These are phyloP conservation scores for Alviniconcha marisindica DNA, from an alignment of 1,140 invertebrate species.

Conservation along the genomic window DNA sequence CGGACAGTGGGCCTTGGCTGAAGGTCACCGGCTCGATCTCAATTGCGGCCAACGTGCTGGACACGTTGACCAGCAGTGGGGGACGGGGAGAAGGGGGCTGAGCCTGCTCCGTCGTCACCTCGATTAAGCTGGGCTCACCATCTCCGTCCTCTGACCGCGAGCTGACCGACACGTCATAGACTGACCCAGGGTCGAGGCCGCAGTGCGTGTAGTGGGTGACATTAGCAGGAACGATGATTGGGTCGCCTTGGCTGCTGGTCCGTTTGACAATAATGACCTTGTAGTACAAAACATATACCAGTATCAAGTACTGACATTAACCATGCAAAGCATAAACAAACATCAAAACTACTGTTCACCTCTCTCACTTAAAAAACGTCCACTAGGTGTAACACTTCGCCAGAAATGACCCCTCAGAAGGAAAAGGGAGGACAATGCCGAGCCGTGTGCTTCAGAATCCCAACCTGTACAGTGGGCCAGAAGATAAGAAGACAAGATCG, in stretches of 20 bases:
- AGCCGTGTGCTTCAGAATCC: too few relatives aligned
- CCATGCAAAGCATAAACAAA: too few relatives aligned
- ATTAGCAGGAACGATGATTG: neutral
- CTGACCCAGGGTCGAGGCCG: conserved; percentile 38
- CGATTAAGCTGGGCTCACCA: neutral
- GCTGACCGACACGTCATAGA: conserved; percentile 39
- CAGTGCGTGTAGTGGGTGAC: conserved; percentile 31
- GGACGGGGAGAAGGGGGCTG: conserved; percentile 46
- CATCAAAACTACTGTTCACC: too few relatives aligned
- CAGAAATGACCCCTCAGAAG: too few relatives aligned
- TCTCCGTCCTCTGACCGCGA: conserved; percentile 34
- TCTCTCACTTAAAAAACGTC: too few relatives aligned
- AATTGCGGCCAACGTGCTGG: conserved; percentile 54
- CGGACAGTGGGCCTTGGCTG: conserved; percentile 45
- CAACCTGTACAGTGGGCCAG: too few relatives aligned
- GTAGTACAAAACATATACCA: too few relatives aligned
- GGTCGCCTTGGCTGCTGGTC: neutral
- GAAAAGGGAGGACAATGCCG: too few relatives aligned
- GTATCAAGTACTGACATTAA: too few relatives aligned
- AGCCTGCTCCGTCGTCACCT: conserved; percentile 43
- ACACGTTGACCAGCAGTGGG: conserved; percentile 55
- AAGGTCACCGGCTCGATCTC: conserved; percentile 59
- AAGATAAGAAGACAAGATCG: too few relatives aligned
- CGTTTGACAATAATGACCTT: neutral
- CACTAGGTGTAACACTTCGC: too few relatives aligned